These are phyloP conservation scores for Napeogenes inachia DNA, from an alignment of 2,888 invertebrate genomes.

Conservation along the genomic window DNA sequence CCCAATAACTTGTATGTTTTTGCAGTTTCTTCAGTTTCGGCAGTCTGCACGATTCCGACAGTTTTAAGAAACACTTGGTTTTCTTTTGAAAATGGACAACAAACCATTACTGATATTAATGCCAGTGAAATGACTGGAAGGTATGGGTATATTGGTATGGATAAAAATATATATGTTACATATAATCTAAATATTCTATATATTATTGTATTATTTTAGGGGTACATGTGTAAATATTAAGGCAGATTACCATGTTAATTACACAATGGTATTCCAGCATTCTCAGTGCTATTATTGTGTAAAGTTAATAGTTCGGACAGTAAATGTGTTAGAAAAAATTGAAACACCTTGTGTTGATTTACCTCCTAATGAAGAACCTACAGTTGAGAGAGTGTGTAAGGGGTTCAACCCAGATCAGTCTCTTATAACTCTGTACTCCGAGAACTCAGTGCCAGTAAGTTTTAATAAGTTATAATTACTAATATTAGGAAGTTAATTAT, in stretches of 20 bases:
- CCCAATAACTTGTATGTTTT: conserved; percentile 46
- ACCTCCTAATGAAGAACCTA: conserved; percentile 79
- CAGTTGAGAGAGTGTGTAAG: conserved; percentile 86
- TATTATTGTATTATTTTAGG: conserved; percentile 47
- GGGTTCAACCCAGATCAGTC: conserved; percentile 87
- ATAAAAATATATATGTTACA: no score
- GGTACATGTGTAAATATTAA: conserved; percentile 85
- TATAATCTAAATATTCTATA: not conserved
- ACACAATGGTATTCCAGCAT: conserved; percentile 87
- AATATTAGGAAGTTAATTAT: no score
- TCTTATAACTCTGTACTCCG: conserved; percentile 89
- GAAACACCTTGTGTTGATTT: conserved; percentile 90
- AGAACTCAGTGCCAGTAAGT: conserved; percentile 88
- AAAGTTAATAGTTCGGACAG: conserved; percentile 88
- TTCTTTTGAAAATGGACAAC: conserved; percentile 91
- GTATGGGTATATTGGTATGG: conserved; percentile 38
- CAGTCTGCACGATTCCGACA: conserved; percentile 84
- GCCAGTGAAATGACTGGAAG: conserved; percentile 85
- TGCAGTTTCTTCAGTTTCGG: conserved; percentile 52
- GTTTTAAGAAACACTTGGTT: conserved; percentile 93
- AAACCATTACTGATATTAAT: conserved; percentile 90
- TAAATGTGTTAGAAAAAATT: conserved; percentile 92
- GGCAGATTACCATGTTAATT: conserved; percentile 87
- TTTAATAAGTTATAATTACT: not conserved
- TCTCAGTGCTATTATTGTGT: conserved; percentile 90